Evolutionary conservation across 2,113 vertebrate genomes (phyloP), one percentile per base, ranked within the genome.

Genomic region (Leucopternis melanops): DNA sequence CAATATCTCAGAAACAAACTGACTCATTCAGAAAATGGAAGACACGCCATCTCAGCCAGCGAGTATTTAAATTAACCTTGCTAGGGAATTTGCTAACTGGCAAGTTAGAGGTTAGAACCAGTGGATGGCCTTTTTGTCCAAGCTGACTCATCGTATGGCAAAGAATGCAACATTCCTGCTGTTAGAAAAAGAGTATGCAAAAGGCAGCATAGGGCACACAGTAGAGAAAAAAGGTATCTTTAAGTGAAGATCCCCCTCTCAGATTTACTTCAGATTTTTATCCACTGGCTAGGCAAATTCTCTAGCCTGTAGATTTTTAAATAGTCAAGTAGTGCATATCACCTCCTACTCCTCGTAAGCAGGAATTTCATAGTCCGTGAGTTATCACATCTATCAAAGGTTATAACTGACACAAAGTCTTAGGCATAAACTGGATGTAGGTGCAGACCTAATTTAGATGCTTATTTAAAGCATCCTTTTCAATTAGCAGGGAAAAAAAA

Each of bases 41-140:
- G 21, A 36, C 11, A 10, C 0, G 1, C 1, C n/a, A 7, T 23
- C 14, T 77, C 12, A 25, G 16, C 5, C 38, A 61, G 8, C 7
- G 15, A 42, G 6, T 31, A 66, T 40, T 85, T 62, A 31, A 83
- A 83, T n/a, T 52, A 6, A 65, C 8, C 14, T 69, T 49, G 6
- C 23, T 44, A 44, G 9, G 34, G 32, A 86, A 65, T 59, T 91
- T 57, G 4, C 34, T 54, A 26, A 45, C 29, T 26, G 27, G 10
- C 4, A 61, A 26, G 20, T 16, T 29, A 69, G 54, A 57, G 9
- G 25, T 54, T 54, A 42, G 32, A 90, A 72, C 19, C 31, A 73
- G 29, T 5, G 15, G 40, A 61, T 0, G 23, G 13, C 5, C 2
- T 54, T 59, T n/a, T 16, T 36, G 44, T 74, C n/a, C 52, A 58